These are phyloP conservation scores for Ranitomeya variabilis DNA, from an alignment of 2,113 vertebrate species.

Conservation along the genomic window DNA sequence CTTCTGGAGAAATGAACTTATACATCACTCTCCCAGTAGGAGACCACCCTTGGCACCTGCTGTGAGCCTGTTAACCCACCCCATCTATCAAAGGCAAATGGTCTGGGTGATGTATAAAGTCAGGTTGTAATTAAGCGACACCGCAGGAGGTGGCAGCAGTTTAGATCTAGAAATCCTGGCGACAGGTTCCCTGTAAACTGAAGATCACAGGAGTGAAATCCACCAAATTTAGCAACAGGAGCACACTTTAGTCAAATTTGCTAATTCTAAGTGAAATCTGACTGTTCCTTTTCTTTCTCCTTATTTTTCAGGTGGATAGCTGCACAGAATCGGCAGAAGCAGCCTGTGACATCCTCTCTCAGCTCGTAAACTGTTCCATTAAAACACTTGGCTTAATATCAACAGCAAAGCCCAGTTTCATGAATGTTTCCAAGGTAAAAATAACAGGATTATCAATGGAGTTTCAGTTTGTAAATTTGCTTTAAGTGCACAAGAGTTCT, in stretches of 20 bases:
- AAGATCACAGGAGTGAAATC: too few relatives aligned
- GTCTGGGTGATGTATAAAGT: too few relatives aligned
- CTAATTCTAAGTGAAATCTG: background rate
- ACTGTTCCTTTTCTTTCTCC: background rate
- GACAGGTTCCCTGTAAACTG: too few relatives aligned
- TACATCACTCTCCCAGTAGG: too few relatives aligned
- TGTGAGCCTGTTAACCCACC: too few relatives aligned
- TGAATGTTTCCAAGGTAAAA: conserved; percentile 86
- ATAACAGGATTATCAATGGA: background rate
- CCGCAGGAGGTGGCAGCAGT: too few relatives aligned
- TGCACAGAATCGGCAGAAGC: conserved; percentile 88
- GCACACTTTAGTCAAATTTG: background rate
- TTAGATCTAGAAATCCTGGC: too few relatives aligned
- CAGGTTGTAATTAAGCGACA: too few relatives aligned
- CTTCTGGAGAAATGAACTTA: too few relatives aligned
- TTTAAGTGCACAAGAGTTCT: background rate
- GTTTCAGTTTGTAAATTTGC: background rate
- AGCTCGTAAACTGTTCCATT: conserved; percentile 89
- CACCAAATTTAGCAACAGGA: too few relatives aligned
- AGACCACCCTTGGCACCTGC: too few relatives aligned
- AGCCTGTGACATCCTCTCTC: conserved; percentile 88
- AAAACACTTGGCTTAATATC: conserved; percentile 89
- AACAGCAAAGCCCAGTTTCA: conserved; percentile 87
- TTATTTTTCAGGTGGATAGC: conserved; percentile 80
- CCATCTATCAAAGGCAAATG: too few relatives aligned